phyloP scores from a whole-genome alignment of 2,888 invertebrate genomes.

The Bhutanitis thaidina region DNA sequence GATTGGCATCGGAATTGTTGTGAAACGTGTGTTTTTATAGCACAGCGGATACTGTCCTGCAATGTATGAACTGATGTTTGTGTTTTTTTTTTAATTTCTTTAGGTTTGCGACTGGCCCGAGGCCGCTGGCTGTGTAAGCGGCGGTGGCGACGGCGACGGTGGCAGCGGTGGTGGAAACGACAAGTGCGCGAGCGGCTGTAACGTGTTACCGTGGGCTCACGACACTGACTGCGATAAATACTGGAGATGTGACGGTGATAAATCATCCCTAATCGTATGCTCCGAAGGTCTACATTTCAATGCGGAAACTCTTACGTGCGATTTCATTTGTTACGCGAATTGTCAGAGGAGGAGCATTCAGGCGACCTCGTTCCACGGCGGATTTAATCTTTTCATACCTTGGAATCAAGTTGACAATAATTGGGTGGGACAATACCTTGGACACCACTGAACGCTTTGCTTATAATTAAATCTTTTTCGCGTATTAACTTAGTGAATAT shows the following conservation, averaged over 20 bases:
- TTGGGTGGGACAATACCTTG: slow-evolving; percentile 15
- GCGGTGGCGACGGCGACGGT: slow-evolving; percentile 1
- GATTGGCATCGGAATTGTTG: too few species aligned
- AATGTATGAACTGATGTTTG: too few species aligned
- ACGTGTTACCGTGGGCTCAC: slow-evolving; percentile 36
- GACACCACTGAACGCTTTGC: neutral
- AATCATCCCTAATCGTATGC: slow-evolving; percentile 40
- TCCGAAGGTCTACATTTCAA: slow-evolving; percentile 65
- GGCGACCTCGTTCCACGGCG: slow-evolving; percentile 33
- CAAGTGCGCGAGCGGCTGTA: slow-evolving; percentile 40
- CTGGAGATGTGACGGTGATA: slow-evolving; percentile 33
- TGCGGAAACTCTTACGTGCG: slow-evolving; percentile 45
- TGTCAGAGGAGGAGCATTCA: slow-evolving; percentile 41
- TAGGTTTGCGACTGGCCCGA: slow-evolving; percentile 35
- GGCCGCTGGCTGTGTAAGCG: slow-evolving; percentile 10
- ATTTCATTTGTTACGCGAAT: slow-evolving; percentile 52
- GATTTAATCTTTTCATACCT: slow-evolving; percentile 48
- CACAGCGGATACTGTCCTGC: too few species aligned
- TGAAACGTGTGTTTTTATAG: too few species aligned
- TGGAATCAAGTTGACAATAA: slow-evolving; percentile 40
- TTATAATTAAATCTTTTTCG: too few species aligned
- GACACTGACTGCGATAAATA: slow-evolving; percentile 53
- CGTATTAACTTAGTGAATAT: too few species aligned
- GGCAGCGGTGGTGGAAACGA: slow-evolving; percentile 23
- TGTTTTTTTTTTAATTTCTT: neutral